phyloP scores from a whole-genome alignment of 2,113 vertebrate genomes.

The Caloenas nicobarica region DNA sequence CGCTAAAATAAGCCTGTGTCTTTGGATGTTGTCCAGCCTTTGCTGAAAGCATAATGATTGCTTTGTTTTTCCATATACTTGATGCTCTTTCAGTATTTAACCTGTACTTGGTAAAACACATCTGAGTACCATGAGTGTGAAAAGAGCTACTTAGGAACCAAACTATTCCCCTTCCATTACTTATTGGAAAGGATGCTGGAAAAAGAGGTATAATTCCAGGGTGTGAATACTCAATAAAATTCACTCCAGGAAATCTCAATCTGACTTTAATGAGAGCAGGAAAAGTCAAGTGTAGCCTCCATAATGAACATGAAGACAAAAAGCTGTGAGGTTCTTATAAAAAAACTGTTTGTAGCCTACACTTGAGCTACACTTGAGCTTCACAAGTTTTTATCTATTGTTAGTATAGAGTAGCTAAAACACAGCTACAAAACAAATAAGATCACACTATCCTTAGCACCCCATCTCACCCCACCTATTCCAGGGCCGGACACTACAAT shows the following conservation, averaged over 20 bases:
- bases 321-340: neutral
- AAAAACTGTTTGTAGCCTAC: neutral
- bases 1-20: neutral
- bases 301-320: neutral
- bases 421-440: neutral
- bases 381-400: neutral
- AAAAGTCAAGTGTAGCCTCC: neutral
- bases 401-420: neutral
- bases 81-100: neutral
- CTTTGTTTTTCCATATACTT: neutral
- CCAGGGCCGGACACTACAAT: neutral
- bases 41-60: neutral
- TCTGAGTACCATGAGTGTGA: neutral
- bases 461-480: neutral
- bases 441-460: neutral
- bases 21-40: constrained; percentile 16
- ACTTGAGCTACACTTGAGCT: neutral
- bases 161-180: neutral
- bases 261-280: neutral
- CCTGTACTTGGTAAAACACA: neutral
- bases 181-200: neutral
- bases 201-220: neutral
- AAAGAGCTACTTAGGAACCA: neutral
- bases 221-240: neutral
- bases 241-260: neutral